These are phyloP conservation scores for Nemotelus pantherinus DNA, from an alignment of 2,888 invertebrate species.

Conservation along the genomic window DNA sequence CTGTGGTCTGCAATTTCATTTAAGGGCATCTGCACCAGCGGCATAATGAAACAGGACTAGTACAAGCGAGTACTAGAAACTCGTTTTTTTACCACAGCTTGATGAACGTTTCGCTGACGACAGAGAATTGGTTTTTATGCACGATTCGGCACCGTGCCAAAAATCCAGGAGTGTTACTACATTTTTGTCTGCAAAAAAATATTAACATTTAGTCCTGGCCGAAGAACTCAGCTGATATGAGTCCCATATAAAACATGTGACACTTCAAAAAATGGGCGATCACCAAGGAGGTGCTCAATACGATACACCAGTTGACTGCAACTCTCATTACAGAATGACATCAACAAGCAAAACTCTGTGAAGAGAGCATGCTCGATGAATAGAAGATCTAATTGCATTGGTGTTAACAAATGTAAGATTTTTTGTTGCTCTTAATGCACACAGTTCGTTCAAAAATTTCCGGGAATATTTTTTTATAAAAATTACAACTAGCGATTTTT, in stretches of 20 bases:
- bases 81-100: not conserved
- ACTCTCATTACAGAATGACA: not conserved
- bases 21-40: too few species aligned
- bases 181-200: too few species aligned
- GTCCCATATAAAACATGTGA: not conserved
- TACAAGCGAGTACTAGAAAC: too few species aligned
- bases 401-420: too few species aligned
- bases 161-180: too few species aligned
- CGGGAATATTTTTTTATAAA: too few species aligned
- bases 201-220: not conserved
- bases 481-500: too few species aligned
- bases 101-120: not conserved
- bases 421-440: too few species aligned
- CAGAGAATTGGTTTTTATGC: not conserved
- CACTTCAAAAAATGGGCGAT: not conserved
- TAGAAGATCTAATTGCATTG: not conserved
- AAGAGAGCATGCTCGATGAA: not conserved
- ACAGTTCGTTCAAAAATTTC: too few species aligned
- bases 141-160: too few species aligned
- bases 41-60: too few species aligned
- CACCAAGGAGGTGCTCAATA: not conserved
- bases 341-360: slow-evolving; percentile 1
- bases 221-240: slow-evolving; percentile 5
- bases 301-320: not conserved
- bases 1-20: too few species aligned